These are phyloP conservation scores for Leptinotarsa undecemlineata DNA, from an alignment of 1,140 invertebrate genomes.

Conservation along the genomic window DNA sequence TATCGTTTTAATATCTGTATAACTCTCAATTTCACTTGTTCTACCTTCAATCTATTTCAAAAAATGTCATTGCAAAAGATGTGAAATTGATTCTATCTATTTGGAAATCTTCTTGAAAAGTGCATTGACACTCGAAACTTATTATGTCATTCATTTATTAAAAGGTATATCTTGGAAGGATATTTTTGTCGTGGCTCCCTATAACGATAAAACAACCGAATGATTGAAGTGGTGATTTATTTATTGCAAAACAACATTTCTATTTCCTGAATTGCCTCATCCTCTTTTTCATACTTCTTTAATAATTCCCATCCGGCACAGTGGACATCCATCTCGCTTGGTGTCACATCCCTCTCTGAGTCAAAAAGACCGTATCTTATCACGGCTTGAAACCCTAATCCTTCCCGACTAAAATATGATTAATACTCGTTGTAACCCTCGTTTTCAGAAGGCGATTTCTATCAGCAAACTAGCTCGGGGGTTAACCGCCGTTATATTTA, in stretches of 20 bases:
- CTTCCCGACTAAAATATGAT: slow-evolving; percentile 45
- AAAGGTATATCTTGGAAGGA: too few relatives aligned
- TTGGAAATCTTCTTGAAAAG: too few relatives aligned
- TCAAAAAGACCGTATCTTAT: slow-evolving; percentile 42
- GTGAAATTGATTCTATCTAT: too few relatives aligned
- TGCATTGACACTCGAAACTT: too few relatives aligned
- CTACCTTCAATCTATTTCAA: too few relatives aligned
- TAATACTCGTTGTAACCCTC: slow-evolving; percentile 41
- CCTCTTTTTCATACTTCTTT: neutral
- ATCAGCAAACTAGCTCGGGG: slow-evolving; percentile 31
- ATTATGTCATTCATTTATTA: too few relatives aligned
- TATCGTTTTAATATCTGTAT: too few relatives aligned
- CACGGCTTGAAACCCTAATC: slow-evolving; percentile 39
- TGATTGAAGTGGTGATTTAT: too few relatives aligned
- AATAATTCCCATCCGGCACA: neutral
- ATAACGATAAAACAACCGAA: too few relatives aligned
- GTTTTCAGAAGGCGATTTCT: slow-evolving; percentile 33
- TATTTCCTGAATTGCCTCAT: neutral
- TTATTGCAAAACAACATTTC: neutral
- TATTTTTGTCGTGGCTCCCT: too few relatives aligned
- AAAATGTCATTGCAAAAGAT: too few relatives aligned
- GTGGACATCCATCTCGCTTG: slow-evolving; percentile 9
- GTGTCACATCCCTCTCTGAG: slow-evolving; percentile 10
- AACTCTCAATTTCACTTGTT: too few relatives aligned
- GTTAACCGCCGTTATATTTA: slow-evolving; percentile 31